Evolutionary conservation across 2,888 invertebrate genomes (phyloP), one percentile per base, ranked within the genome.

Genomic region (Lycocerus yunnanus): DNA sequence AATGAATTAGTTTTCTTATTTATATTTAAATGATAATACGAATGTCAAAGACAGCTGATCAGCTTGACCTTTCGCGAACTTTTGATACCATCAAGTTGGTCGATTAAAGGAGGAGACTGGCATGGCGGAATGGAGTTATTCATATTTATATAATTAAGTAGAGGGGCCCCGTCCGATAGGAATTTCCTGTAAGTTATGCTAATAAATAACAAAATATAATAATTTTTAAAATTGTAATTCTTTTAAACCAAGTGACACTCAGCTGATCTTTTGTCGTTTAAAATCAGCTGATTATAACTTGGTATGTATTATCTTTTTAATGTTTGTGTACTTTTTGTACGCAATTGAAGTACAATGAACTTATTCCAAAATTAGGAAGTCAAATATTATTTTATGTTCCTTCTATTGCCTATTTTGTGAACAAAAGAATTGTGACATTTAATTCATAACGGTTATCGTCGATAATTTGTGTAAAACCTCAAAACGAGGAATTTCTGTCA

Each of bases 41-140:
- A 77, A 76, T 77, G 78, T 78, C 78, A 75, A 69, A 77, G 70
- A 78, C 79, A 78, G 79, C 79, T 79, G 78, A 79, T 79, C 77
- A 77, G 72, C 68, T 79, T 79, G 79, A 78, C 79, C 78, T 77
- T 78, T 71, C 65, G 75, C 75, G 68, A 74, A 72, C 71, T 72
- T 58, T 58, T 68, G 72, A 70, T 71, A 70, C 73, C 67, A 70
- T 73, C 75, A 20, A 10, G 65, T 59, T 61, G 27, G 65, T 15
- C 60, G 71, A 73, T 72, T 65, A 66, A 21, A 43, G 66, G 58
- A 59, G 65, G 58, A 59, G 65, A 58, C 59, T 66, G 76, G 20
- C 67, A 20, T 66, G 76, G 20, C 67, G 43, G 68, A 43, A 59
- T 65, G 65, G 68, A 66, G 68, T 74, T 74, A 76, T 76, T 76